Evolutionary conservation across 2,797 vertebrate species (phyloP).

Genomic region (Lerista edwardsae): DNA sequence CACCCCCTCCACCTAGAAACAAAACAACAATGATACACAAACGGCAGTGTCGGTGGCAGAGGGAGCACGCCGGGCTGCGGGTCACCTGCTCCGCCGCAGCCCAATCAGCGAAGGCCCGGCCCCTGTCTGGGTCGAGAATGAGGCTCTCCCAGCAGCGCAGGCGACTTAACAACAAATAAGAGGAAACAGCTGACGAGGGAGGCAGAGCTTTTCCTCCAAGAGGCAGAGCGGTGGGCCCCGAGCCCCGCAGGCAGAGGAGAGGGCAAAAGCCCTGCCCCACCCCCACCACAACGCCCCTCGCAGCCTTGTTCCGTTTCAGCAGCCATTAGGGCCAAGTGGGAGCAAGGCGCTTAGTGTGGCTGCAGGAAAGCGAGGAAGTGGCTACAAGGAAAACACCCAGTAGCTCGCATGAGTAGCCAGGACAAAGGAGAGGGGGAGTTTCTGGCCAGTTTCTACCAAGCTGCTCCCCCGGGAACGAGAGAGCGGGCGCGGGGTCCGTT

Average conservation of each 20-base stretch:
- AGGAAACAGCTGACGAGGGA: conserved; percentile 13
- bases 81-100: neutral
- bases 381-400: too few relatives aligned
- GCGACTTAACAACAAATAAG: conserved; percentile 28
- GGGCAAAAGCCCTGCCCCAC: neutral
- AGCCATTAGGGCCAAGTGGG: neutral
- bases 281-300: neutral
- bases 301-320: neutral
- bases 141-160: conserved; percentile 17
- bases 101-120: neutral
- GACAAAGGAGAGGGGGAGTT: too few relatives aligned
- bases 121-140: conserved; percentile 11
- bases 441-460: too few relatives aligned
- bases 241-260: neutral
- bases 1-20: neutral
- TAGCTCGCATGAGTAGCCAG: too few relatives aligned
- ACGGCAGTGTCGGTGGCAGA: neutral
- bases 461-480: too few relatives aligned
- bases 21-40: neutral
- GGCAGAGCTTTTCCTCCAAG: neutral
- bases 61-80: neutral
- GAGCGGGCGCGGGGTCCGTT: too few relatives aligned
- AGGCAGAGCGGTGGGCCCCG: neutral
- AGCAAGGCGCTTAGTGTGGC: neutral
- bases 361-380: neutral